Percentiles rank a stretch among this genome's conserved stretches.
phyloP scores from a whole-genome alignment of 2,113 vertebrate genomes.

The Tapirus terrestris region DNA sequence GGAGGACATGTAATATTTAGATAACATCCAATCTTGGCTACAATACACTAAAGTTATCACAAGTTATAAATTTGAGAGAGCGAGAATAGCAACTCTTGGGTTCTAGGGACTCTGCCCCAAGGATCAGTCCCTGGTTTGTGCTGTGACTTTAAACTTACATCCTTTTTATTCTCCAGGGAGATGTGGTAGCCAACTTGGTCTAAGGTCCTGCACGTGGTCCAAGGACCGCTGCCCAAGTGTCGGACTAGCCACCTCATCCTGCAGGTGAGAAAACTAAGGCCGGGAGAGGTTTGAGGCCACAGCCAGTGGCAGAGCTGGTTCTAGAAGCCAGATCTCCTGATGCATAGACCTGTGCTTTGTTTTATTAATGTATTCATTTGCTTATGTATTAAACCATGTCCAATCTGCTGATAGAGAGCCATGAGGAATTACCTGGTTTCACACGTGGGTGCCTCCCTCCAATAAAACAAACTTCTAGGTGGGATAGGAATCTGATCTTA shows the following conservation, averaged over 20 bases:
- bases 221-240: no score
- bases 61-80: background rate
- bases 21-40: no score
- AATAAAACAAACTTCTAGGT: background rate
- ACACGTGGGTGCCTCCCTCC: accelerated
- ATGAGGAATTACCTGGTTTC: background rate
- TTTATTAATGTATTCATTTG: background rate
- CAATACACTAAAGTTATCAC: background rate
- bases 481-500: background rate
- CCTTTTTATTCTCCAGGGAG: background rate
- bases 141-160: accelerated
- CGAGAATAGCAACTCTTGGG: accelerated
- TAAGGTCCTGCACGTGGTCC: background rate
- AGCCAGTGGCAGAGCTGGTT: background rate
- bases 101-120: background rate
- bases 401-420: background rate
- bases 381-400: background rate
- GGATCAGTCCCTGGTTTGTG: background rate
- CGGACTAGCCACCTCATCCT: background rate
- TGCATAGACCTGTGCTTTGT: no score
- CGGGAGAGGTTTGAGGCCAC: background rate
- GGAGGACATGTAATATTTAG: background rate
- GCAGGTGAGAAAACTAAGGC: background rate
- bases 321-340: background rate
- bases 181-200: background rate